Percentiles rank a stretch among this genome's conserved stretches.
Evolutionary conservation across 2,113 vertebrate genomes (phyloP).

Genomic region (Anser cygnoides): DNA sequence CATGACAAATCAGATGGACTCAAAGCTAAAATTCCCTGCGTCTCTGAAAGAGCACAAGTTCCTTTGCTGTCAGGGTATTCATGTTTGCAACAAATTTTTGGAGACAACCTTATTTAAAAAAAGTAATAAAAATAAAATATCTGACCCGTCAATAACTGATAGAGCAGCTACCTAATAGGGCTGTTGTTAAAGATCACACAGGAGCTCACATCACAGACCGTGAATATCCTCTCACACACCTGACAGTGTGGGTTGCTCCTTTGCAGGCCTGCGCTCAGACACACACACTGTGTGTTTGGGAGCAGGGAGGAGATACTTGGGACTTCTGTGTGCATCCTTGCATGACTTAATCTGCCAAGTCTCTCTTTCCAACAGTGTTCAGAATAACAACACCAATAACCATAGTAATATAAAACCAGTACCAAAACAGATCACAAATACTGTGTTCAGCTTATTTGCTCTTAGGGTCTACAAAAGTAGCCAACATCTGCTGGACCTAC

Average conservation of each 20-base stretch:
- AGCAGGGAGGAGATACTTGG: not conserved
- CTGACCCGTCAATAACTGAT: not conserved
- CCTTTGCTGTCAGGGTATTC: not conserved
- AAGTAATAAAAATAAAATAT: too few relatives aligned
- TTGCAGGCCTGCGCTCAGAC: not conserved
- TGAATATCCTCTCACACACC: not conserved
- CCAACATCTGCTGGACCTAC: not conserved
- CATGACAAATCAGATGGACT: not conserved
- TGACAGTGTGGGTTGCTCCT: accelerated
- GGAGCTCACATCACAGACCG: not conserved
- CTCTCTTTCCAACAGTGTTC: accelerated
- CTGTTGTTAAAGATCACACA: not conserved
- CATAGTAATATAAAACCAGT: not conserved
- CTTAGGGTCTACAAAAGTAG: not conserved
- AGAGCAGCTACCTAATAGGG: not conserved
- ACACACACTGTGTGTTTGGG: not conserved
- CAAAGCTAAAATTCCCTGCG: not conserved
- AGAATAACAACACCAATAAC: not conserved
- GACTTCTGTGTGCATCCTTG: not conserved
- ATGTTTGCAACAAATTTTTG: not conserved
- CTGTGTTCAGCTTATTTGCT: not conserved
- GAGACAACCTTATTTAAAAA: not conserved
- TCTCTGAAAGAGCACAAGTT: not conserved
- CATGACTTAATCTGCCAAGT: not conserved
- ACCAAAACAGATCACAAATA: not conserved